These are phyloP conservation scores for Rhea americana DNA, from an alignment of 2,113 vertebrate genomes.

Conservation along the genomic window DNA sequence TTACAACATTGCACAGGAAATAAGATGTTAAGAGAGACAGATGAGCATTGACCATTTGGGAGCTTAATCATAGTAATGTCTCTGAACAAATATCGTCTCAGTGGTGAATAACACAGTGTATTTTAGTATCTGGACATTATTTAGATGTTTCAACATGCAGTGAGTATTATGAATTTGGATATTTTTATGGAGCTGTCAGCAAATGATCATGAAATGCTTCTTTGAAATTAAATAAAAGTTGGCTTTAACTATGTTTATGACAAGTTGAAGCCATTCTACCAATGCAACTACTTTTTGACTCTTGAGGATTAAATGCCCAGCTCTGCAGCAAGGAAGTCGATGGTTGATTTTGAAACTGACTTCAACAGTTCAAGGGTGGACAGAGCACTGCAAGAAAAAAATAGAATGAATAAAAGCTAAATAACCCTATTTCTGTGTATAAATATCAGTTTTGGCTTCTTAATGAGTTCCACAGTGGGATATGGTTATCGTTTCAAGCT, in stretches of 20 bases:
- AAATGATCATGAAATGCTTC: background rate
- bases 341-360: background rate
- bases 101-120: background rate
- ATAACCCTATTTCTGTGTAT: background rate
- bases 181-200: background rate
- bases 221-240: background rate
- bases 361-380: background rate
- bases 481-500: background rate
- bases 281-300: background rate
- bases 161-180: background rate
- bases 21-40: constrained; percentile 22
- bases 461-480: background rate
- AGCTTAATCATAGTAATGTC: constrained; percentile 48
- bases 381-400: background rate
- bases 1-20: constrained; percentile 37
- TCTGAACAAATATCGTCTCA: background rate
- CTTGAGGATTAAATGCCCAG: background rate
- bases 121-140: background rate
- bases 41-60: constrained; percentile 17
- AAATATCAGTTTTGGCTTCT: background rate
- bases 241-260: background rate
- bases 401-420: background rate
- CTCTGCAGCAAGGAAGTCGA: background rate
- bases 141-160: background rate
- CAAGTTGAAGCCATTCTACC: background rate